Percentiles rank a stretch among this genome's conserved stretches.
These are phyloP conservation scores for Oreochromis spilurus DNA, from an alignment of 2,113 vertebrate species.

Conservation along the genomic window DNA sequence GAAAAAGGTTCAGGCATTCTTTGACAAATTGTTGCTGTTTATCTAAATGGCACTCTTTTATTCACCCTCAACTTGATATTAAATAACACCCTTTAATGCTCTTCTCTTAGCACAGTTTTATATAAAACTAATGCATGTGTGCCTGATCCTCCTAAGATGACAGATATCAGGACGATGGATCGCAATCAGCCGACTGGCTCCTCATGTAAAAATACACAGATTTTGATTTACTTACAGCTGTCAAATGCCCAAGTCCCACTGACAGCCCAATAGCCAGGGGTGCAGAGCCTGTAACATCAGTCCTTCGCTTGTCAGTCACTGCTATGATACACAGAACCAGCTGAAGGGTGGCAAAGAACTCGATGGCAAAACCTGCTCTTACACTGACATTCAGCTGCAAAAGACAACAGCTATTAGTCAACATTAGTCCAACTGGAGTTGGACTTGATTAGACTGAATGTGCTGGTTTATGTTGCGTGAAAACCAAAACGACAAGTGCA, in stretches of 20 bases:
- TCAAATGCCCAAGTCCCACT: constrained; percentile 81
- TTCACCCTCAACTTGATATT: background rate
- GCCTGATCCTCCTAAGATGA: background rate
- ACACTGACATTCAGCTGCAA: background rate
- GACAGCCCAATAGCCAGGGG: constrained; percentile 85
- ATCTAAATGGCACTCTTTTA: background rate
- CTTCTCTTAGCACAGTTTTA: background rate
- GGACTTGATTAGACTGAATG: background rate
- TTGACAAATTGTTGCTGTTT: background rate
- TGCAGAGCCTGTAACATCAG: constrained; percentile 77
- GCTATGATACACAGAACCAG: constrained; percentile 86
- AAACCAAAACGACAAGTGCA: background rate
- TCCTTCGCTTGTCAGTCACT: constrained; percentile 80
- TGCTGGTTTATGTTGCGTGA: background rate
- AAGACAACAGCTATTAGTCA: background rate
- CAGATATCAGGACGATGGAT: background rate
- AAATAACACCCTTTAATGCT: background rate
- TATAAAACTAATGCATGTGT: background rate
- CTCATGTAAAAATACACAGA: background rate
- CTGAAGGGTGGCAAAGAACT: constrained; percentile 85
- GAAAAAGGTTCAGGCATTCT: background rate
- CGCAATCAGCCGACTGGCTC: background rate
- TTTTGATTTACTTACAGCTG: constrained; percentile 75
- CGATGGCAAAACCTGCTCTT: constrained; percentile 79
- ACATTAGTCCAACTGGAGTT: background rate